These are phyloP conservation scores for Drosophila novamexicana DNA, from an alignment of 1,140 invertebrate genomes.

Conservation along the genomic window DNA sequence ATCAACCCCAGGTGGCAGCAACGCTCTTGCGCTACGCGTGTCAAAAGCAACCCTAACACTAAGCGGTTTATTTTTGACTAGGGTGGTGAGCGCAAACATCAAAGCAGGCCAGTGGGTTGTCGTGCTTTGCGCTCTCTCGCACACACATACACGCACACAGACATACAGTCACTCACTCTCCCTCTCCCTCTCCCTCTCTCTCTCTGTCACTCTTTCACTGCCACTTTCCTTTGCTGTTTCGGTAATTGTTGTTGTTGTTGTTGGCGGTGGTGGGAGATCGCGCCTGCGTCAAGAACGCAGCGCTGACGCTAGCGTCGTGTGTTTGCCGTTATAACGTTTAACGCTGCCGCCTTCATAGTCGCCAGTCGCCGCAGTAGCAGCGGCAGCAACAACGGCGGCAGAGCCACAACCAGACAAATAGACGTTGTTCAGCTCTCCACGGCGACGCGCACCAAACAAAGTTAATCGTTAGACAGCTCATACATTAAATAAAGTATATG, in stretches of 20 bases:
- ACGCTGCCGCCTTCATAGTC: constrained; percentile 11
- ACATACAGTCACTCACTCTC: not conserved
- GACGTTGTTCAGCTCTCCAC: constrained; percentile 80
- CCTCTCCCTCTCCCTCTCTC: not conserved
- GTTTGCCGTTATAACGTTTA: constrained; percentile 15
- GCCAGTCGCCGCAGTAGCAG: not conserved
- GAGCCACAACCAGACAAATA: constrained; percentile 54
- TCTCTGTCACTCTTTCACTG: constrained; percentile 6
- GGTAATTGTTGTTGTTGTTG: not conserved
- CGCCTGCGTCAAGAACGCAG: constrained; percentile 65
- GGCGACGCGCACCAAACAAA: constrained; percentile 65
- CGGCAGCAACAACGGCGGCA: constrained; percentile 42
- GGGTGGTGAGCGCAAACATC: constrained; percentile 30
- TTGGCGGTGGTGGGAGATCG: constrained; percentile 54
- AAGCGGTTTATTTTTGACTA: constrained; percentile 32
- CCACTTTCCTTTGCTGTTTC: constrained; percentile 6
- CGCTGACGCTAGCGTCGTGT: constrained; percentile 24
- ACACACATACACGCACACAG: not conserved
- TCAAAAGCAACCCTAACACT: constrained; percentile 31
- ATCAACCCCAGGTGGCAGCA: constrained; percentile 48
- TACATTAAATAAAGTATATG: constrained; percentile 12
- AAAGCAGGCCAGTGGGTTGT: constrained; percentile 24
- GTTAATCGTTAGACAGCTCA: constrained; percentile 46
- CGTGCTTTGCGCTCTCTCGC: constrained; percentile 7
- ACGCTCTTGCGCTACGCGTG: not conserved